Conservation (phyloP, 2,888 invertebrate genomes). For the Scaptomyza parva region DNA sequence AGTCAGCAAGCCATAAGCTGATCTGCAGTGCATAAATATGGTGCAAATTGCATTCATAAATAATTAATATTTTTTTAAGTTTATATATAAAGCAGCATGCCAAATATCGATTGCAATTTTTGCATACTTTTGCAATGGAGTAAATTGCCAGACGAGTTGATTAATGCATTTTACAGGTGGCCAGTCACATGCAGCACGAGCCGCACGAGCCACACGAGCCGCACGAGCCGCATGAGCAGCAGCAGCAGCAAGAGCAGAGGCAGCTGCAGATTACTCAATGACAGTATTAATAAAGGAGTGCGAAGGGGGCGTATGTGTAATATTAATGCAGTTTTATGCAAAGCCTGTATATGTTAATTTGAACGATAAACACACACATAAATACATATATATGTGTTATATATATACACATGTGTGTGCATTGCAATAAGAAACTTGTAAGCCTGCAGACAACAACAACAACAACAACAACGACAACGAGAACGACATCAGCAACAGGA, state of each 20-base stretch:
- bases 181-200: slow-evolving; percentile 18
- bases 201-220: neutral
- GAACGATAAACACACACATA: neutral
- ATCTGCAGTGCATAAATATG: slow-evolving; percentile 22
- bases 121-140: slow-evolving; percentile 20
- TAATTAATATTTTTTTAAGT: slow-evolving; percentile 34
- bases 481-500: slow-evolving; percentile 19
- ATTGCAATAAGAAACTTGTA: slow-evolving; percentile 73
- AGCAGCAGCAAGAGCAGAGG: slow-evolving; percentile 3
- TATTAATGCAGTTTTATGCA: slow-evolving; percentile 67
- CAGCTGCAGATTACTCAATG: slow-evolving; percentile 68
- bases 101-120: slow-evolving; percentile 35
- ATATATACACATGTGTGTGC: slow-evolving; percentile 18
- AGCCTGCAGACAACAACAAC: slow-evolving; percentile 57
- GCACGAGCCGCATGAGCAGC: neutral
- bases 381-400: neutral
- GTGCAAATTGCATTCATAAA: slow-evolving; percentile 27
- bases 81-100: slow-evolving; percentile 8
- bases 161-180: slow-evolving; percentile 71
- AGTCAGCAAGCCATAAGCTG: slow-evolving; percentile 9
- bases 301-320: slow-evolving; percentile 60
- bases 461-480: slow-evolving; percentile 26
- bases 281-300: slow-evolving; percentile 22
- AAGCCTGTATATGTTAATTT: slow-evolving; percentile 15
- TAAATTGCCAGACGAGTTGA: slow-evolving; percentile 71